Percentiles rank a stretch among this genome's conserved stretches.
Conservation (phyloP, 2,113 vertebrate species). For the Hippolais icterina region DNA sequence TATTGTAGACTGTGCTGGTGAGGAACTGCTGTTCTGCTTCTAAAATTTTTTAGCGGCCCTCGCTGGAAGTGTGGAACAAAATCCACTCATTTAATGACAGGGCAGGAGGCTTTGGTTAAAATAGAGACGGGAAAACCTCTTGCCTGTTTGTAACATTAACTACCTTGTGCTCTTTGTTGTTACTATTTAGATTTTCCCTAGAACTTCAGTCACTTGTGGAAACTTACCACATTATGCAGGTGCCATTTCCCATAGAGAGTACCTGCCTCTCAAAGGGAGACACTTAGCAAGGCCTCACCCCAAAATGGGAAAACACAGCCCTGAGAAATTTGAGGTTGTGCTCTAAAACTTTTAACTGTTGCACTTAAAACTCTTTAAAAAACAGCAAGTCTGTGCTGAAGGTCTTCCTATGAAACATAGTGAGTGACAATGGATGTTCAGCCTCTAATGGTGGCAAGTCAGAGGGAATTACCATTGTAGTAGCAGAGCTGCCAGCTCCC, state of each 20-base stretch:
- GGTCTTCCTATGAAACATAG: neutral
- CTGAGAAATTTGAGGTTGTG: neutral
- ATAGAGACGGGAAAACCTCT: neutral
- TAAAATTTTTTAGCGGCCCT: neutral
- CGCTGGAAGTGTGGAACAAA: neutral
- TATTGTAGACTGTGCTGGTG: accelerated
- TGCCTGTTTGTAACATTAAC: neutral
- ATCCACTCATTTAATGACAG: accelerated
- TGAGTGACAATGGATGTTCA: neutral
- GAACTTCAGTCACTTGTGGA: accelerated
- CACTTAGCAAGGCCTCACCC: neutral
- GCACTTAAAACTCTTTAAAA: neutral
- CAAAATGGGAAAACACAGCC: neutral
- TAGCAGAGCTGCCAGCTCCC: neutral
- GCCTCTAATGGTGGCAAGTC: neutral
- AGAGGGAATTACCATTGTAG: neutral
- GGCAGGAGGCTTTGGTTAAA: neutral
- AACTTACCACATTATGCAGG: accelerated
- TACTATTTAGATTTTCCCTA: neutral
- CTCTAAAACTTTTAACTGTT: neutral
- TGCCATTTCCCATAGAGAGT: neutral
- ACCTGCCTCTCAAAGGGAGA: accelerated
- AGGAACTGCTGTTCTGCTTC: neutral
- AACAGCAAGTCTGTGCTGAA: accelerated
- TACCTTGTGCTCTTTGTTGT: neutral